A percentile compares a stretch with the other conserved stretches of the same genome.
phyloP scores from a whole-genome alignment of 2,113 vertebrate genomes.

The Nanorana parkeri region DNA sequence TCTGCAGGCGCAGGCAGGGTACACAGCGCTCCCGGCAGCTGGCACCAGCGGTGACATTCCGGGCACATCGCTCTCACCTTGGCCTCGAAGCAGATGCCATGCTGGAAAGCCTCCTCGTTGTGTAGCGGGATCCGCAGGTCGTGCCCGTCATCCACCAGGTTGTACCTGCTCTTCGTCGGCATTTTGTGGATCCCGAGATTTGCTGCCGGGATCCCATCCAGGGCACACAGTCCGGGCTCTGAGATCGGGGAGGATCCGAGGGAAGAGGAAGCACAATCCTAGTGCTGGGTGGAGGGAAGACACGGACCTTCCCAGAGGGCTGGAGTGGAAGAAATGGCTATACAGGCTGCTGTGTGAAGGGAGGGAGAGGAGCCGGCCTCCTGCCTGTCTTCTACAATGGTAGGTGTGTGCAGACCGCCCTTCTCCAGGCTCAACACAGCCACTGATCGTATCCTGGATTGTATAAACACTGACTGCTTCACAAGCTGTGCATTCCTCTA shows the following conservation, averaged over 20 bases:
- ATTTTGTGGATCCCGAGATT: slow-evolving; percentile 3
- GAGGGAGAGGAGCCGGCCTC: background rate
- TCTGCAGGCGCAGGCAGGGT: no score
- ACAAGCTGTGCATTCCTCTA: no score
- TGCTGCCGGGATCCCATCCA: slow-evolving; percentile 43
- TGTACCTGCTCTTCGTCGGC: slow-evolving; percentile 84
- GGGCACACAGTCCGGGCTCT: background rate
- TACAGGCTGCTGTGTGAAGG: background rate
- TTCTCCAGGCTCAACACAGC: no score
- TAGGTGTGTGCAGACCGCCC: background rate
- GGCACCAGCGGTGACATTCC: no score
- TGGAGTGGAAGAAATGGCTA: background rate
- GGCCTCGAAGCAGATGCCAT: slow-evolving; percentile 89
- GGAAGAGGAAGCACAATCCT: slow-evolving; percentile 36
- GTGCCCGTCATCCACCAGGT: slow-evolving; percentile 89
- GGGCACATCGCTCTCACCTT: slow-evolving; percentile 81
- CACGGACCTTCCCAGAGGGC: slow-evolving; percentile 18
- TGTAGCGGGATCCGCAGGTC: slow-evolving; percentile 88
- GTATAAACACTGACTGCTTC: no score
- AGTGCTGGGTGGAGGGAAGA: slow-evolving; percentile 7
- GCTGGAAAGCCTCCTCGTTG: slow-evolving; percentile 90
- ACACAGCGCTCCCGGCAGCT: no score
- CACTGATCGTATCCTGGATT: no score
- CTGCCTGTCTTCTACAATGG: background rate
- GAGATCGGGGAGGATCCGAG: slow-evolving; percentile 25